Evolutionary conservation across 2,888 invertebrate species (phyloP).

Genomic region (Abscondita cerata): DNA sequence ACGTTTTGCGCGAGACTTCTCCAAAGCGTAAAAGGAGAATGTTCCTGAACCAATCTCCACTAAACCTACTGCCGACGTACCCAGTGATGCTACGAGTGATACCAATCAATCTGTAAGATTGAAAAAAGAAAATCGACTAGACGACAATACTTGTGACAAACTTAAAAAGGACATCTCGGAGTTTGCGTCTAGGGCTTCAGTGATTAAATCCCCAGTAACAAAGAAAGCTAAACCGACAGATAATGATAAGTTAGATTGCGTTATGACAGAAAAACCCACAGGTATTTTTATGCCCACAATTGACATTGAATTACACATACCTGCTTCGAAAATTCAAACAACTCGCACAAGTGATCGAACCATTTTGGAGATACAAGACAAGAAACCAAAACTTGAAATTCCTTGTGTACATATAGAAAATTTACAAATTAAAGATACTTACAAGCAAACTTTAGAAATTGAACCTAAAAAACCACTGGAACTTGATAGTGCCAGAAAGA

Average conservation of each 20-base stretch:
- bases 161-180: constrained; percentile 30
- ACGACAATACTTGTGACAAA: constrained; percentile 50
- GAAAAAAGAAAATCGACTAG: constrained; percentile 39
- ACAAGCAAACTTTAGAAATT: constrained; percentile 52
- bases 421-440: constrained; percentile 16
- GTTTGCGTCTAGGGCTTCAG: constrained; percentile 63
- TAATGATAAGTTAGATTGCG: constrained; percentile 56
- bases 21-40: constrained; percentile 17
- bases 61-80: neutral
- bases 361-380: neutral
- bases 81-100: neutral
- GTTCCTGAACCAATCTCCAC: neutral
- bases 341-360: constrained; percentile 12
- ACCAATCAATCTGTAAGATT: neutral
- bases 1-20: neutral
- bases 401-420: constrained; percentile 17
- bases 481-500: constrained; percentile 54
- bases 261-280: constrained; percentile 61
- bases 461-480: constrained; percentile 48
- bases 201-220: constrained; percentile 65
- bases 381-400: constrained; percentile 13
- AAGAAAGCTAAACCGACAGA: constrained; percentile 61
- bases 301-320: constrained; percentile 67
- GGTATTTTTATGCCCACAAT: constrained; percentile 75
- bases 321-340: constrained; percentile 26